Percentiles rank a stretch among this genome's conserved stretches.
Conservation (phyloP, 1,140 invertebrate genomes). For the Psilanteris sp. region DNA sequence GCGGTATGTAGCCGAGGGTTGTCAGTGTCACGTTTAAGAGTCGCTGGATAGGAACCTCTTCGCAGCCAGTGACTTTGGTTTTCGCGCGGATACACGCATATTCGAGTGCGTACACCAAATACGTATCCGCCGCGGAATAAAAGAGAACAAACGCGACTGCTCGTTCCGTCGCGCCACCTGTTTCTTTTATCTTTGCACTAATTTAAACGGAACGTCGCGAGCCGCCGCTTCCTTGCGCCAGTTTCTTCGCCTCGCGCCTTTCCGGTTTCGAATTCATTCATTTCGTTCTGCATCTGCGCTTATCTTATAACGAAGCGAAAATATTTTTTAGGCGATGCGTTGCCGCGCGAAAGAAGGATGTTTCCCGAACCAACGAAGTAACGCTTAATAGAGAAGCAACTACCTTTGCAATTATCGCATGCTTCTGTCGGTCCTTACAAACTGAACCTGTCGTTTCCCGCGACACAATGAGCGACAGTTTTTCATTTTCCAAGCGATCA, state of each 20-base stretch:
- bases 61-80: conserved; percentile 55
- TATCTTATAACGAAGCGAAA: conserved; percentile 14
- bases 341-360: conserved; percentile 15
- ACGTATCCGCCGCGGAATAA: conserved; percentile 40
- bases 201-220: conserved; percentile 50
- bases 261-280: conserved; percentile 29
- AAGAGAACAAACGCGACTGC: conserved; percentile 10
- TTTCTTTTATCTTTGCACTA: conserved; percentile 27
- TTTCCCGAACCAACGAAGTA: conserved; percentile 19
- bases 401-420: conserved; percentile 31
- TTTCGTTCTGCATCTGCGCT: conserved; percentile 40
- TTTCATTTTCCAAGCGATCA: background rate
- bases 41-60: conserved; percentile 56
- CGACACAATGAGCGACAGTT: conserved; percentile 20
- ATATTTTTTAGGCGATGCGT: conserved; percentile 41
- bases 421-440: conserved; percentile 28
- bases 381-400: conserved; percentile 34
- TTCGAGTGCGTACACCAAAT: conserved; percentile 44
- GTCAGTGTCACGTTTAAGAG: conserved; percentile 66
- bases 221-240: conserved; percentile 27
- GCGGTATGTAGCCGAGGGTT: conserved; percentile 52
- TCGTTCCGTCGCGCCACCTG: conserved; percentile 8
- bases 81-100: conserved; percentile 44
- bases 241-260: conserved; percentile 15
- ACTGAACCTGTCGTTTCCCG: conserved; percentile 17